Percentiles rank a stretch among this genome's conserved stretches.
These are phyloP conservation scores for Lanius ludovicianus DNA, from an alignment of 2,113 vertebrate species.

Conservation along the genomic window DNA sequence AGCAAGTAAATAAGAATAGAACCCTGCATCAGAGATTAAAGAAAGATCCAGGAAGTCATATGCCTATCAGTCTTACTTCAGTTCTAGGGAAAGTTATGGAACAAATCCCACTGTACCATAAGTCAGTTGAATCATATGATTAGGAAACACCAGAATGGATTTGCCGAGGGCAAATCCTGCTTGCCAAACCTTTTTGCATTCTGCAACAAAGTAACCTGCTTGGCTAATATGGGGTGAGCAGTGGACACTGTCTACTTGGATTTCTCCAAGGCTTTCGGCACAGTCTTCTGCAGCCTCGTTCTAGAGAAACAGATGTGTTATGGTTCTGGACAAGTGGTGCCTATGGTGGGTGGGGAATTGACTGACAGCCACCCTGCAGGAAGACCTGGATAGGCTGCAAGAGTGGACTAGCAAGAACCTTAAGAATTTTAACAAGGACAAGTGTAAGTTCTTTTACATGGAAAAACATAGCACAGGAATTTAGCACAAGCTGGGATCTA, in stretches of 20 bases:
- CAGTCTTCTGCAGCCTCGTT: not conserved
- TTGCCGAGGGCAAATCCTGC: not conserved
- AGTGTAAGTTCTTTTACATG: not conserved
- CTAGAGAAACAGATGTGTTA: not conserved
- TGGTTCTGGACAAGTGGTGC: not conserved
- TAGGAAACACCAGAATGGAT: not conserved
- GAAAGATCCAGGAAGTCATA: not conserved
- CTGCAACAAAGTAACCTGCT: not conserved
- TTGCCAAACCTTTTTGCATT: not conserved
- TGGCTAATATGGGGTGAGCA: not conserved
- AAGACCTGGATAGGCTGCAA: not conserved
- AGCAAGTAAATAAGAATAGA: not conserved
- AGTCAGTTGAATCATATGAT: not conserved
- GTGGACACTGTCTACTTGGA: not conserved
- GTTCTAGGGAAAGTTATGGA: not conserved
- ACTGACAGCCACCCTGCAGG: accelerated
- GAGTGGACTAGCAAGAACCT: not conserved
- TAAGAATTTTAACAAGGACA: not conserved
- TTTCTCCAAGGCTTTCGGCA: not conserved
- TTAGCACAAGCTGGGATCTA: not conserved
- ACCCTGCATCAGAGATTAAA: not conserved
- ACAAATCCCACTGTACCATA: not conserved
- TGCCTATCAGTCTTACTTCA: not conserved
- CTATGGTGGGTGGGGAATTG: not conserved
- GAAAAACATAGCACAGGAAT: not conserved